These are phyloP conservation scores for Pygocentrus nattereri DNA, from an alignment of 2,797 vertebrate species.

Conservation along the genomic window DNA sequence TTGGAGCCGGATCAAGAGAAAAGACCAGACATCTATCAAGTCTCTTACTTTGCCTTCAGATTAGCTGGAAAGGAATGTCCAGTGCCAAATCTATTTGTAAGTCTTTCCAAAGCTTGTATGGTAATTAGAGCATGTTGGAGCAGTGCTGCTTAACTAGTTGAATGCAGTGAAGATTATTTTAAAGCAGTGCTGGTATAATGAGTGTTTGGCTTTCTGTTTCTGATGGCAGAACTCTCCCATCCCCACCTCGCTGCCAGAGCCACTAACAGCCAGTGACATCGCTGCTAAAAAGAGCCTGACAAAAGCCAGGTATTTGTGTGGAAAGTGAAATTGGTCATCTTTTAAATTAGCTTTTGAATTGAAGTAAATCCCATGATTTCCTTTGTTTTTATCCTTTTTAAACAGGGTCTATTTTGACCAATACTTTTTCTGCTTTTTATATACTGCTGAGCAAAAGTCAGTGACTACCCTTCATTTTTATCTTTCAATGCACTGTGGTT, in stretches of 20 bases:
- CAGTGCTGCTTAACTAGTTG: neutral
- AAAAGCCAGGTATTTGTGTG: constrained; percentile 90
- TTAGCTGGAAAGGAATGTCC: constrained; percentile 93
- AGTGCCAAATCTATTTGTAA: constrained; percentile 94
- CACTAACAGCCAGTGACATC: constrained; percentile 94
- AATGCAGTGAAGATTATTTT: neutral
- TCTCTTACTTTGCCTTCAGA: constrained; percentile 95
- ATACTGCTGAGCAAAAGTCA: too few relatives aligned
- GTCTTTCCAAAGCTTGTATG: constrained; percentile 61
- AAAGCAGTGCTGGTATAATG: neutral
- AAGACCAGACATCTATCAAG: constrained; percentile 97
- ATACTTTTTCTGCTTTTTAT: neutral
- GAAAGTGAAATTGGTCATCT: neutral
- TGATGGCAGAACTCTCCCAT: constrained; percentile 87
- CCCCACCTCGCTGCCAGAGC: constrained; percentile 91
- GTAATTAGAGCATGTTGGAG: neutral
- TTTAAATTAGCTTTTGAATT: neutral
- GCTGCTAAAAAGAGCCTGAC: constrained; percentile 95
- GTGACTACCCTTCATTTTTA: too few relatives aligned
- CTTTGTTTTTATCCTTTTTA: neutral
- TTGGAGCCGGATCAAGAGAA: constrained; percentile 94
- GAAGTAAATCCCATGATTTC: neutral
- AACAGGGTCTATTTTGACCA: neutral
- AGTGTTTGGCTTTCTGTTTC: neutral
- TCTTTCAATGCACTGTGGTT: too few relatives aligned